A percentile compares a stretch with the other conserved stretches of the same genome.
These are phyloP conservation scores for Cephus pygmeus DNA, from an alignment of 2,888 invertebrate species.

Conservation along the genomic window DNA sequence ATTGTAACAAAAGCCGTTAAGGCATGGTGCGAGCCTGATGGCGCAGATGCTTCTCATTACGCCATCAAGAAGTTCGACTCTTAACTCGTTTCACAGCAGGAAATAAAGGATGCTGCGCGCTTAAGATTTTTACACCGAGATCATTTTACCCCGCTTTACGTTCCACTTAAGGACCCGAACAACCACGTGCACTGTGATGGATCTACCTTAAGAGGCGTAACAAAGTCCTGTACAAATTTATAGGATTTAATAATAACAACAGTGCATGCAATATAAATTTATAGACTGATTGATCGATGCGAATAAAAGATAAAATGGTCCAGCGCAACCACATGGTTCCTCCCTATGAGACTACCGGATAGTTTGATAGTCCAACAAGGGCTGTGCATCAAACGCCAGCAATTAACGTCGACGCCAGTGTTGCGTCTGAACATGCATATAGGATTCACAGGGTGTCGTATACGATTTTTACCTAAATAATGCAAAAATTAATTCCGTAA, in stretches of 20 bases:
- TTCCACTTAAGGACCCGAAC: constrained; percentile 3
- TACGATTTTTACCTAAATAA: constrained; percentile 1
- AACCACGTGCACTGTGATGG: background rate
- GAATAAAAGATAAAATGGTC: background rate
- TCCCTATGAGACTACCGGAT: background rate
- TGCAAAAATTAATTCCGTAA: background rate
- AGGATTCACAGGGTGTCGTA: constrained; percentile 11
- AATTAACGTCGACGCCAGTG: background rate
- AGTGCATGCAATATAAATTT: background rate
- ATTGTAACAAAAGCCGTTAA: constrained; percentile 13
- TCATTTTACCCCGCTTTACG: constrained; percentile 15
- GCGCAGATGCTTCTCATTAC: constrained; percentile 19
- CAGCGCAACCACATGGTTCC: background rate
- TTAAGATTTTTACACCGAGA: constrained; percentile 12
- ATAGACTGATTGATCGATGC: background rate
- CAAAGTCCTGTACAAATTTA: background rate
- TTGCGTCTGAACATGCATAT: background rate
- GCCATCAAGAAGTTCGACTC: constrained; percentile 20
- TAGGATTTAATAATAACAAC: background rate
- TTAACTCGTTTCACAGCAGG: constrained; percentile 16
- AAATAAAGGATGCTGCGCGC: constrained; percentile 13
- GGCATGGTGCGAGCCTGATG: constrained; percentile 6
- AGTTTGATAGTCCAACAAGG: background rate
- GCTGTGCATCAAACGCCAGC: background rate
- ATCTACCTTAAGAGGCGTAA: background rate